A percentile compares a stretch with the other conserved stretches of the same genome.
Evolutionary conservation across 1,140 invertebrate species (phyloP).

Genomic region (Caenorhabditis elegans): DNA sequence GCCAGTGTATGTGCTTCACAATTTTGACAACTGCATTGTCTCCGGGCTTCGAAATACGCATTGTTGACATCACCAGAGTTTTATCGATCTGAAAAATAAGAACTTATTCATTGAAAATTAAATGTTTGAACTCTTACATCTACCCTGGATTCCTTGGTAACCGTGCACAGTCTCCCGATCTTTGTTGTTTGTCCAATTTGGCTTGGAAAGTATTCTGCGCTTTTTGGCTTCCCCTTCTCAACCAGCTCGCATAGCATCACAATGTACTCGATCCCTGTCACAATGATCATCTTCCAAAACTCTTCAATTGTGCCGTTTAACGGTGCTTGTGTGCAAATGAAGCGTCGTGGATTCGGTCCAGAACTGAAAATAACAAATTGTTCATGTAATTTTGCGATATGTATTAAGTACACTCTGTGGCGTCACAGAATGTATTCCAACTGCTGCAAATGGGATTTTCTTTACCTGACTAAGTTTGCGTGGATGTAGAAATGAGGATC

Average conservation of each 20-base stretch:
- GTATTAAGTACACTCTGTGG: no score
- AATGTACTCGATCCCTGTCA: slow-evolving; percentile 17
- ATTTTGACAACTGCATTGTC: not conserved
- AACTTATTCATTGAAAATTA: not conserved
- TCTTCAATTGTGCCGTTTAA: slow-evolving; percentile 30
- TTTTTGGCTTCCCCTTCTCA: slow-evolving; percentile 12
- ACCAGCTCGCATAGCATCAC: slow-evolving; percentile 44
- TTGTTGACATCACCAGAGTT: not conserved
- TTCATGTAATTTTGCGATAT: no score
- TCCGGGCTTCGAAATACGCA: not conserved
- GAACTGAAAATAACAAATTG: not conserved
- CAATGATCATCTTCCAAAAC: slow-evolving; percentile 38
- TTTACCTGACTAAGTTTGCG: slow-evolving; percentile 19
- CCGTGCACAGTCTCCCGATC: not conserved
- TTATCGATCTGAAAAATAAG: not conserved
- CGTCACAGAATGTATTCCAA: not conserved
- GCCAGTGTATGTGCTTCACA: slow-evolving; percentile 38
- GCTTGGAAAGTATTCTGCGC: slow-evolving; percentile 20
- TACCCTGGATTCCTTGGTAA: not conserved
- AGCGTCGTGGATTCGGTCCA: not conserved
- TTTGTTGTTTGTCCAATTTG: not conserved
- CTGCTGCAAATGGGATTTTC: not conserved
- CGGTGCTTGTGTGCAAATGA: slow-evolving; percentile 31
- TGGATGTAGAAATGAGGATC: slow-evolving; percentile 35
- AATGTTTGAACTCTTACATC: not conserved